Conservation (phyloP, 2,113 vertebrate species). For the Gorilla gorilla region DNA sequence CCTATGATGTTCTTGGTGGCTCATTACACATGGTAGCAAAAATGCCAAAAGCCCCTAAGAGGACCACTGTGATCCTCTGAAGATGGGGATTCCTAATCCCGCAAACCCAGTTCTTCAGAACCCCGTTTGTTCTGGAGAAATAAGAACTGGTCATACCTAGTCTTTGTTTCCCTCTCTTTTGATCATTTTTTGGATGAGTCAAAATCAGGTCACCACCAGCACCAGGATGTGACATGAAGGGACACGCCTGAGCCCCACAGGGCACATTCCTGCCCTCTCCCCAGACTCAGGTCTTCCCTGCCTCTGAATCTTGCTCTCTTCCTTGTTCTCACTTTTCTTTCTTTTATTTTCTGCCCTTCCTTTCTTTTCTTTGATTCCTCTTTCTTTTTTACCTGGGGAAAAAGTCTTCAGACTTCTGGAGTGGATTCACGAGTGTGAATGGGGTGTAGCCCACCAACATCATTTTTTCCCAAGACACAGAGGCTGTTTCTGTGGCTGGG, state of each 20-base stretch:
- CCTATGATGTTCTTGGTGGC: neutral
- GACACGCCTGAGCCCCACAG: rapidly evolving
- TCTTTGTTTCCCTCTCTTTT: neutral
- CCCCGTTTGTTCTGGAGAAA: neutral
- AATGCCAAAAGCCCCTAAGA: neutral
- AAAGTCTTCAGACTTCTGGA: neutral
- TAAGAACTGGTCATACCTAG: neutral
- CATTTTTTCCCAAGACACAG: neutral
- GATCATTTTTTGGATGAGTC: neutral
- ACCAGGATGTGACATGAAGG: neutral
- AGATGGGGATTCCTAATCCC: rapidly evolving
- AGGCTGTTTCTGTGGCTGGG: neutral
- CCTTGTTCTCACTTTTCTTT: neutral
- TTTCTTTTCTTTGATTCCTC: neutral
- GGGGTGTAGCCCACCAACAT: rapidly evolving
- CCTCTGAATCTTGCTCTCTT: neutral
- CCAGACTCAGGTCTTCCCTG: rapidly evolving
- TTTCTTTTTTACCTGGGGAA: neutral
- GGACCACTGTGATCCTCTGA: rapidly evolving
- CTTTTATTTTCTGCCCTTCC: too few species aligned
- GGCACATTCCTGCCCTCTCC: neutral
- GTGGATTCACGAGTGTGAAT: rapidly evolving
- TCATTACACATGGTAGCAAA: neutral
- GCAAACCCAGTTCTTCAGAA: neutral
- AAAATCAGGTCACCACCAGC: neutral